Percentiles rank a stretch among this genome's conserved stretches.
Evolutionary conservation across 1,140 invertebrate species (phyloP).

Genomic region (Leptestheria dahalacensis): DNA sequence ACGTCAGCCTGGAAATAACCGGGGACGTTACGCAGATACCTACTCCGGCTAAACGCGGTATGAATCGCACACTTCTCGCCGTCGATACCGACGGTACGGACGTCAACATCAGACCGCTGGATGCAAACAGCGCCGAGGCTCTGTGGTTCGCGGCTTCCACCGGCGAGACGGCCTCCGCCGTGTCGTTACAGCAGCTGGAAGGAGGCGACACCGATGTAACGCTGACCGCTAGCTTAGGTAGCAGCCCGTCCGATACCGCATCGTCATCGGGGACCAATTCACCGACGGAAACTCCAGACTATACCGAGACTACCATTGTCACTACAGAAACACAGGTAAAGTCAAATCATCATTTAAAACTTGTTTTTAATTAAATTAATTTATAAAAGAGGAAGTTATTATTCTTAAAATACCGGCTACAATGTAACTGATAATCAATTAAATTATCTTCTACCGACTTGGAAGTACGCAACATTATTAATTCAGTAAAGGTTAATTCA

Average conservation of each 20-base stretch:
- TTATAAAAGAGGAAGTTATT: too few species aligned
- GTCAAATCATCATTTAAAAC: too few species aligned
- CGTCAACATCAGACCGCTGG: background rate
- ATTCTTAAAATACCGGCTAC: too few species aligned
- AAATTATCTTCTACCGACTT: too few species aligned
- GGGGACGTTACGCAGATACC: background rate
- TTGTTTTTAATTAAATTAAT: too few species aligned
- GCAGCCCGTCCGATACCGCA: slow-evolving; percentile 1
- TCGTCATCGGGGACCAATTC: background rate
- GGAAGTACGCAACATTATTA: too few species aligned
- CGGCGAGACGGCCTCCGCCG: background rate
- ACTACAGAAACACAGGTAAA: too few species aligned
- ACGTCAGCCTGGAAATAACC: background rate
- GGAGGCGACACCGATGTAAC: background rate
- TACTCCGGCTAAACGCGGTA: background rate
- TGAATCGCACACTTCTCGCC: background rate
- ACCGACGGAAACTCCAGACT: background rate
- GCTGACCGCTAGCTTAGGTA: slow-evolving; percentile 6
- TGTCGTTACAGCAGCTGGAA: background rate
- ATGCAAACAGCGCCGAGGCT: background rate
- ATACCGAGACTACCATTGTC: background rate
- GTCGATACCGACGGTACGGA: background rate
- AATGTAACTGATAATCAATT: too few species aligned
- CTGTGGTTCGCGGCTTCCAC: slow-evolving; percentile 2
- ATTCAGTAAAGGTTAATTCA: too few species aligned